phyloP scores from a whole-genome alignment of 2,113 vertebrate genomes.

The Baryphthengus martii region DNA sequence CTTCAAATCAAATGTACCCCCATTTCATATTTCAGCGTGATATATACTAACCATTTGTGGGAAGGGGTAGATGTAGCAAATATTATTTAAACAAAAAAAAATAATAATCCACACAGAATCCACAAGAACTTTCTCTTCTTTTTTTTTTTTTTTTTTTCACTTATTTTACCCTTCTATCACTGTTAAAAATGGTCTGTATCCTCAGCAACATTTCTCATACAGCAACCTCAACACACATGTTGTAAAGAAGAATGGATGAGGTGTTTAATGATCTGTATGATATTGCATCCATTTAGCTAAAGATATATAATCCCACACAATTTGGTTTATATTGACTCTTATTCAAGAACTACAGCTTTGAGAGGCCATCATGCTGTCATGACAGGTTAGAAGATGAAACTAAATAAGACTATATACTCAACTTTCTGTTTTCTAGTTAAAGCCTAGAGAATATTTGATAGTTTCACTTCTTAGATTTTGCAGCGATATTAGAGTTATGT shows the following conservation, averaged over 20 bases:
- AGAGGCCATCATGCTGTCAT: constrained; percentile 30
- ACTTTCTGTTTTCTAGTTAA: constrained; percentile 8
- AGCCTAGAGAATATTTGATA: background rate
- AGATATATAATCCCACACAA: constrained; percentile 58
- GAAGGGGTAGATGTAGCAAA: background rate
- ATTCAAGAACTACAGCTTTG: constrained; percentile 23
- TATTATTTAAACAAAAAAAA: constrained; percentile 34
- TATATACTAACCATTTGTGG: background rate
- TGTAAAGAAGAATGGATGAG: constrained; percentile 67
- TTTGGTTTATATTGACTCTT: constrained; percentile 55
- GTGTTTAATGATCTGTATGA: constrained; percentile 64
- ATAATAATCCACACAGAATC: background rate
- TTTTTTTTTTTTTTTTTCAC: background rate
- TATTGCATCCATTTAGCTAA: constrained; percentile 59
- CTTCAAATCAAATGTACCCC: background rate
- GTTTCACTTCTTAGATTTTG: constrained; percentile 18
- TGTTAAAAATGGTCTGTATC: constrained; percentile 30
- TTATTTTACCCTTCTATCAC: constrained; percentile 13
- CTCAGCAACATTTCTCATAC: constrained; percentile 28
- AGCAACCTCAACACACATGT: constrained; percentile 32
- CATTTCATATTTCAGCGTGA: constrained; percentile 8
- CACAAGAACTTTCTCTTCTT: background rate
- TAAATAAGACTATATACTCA: constrained; percentile 44
- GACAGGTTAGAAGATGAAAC: constrained; percentile 53
- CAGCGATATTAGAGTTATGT: background rate